Base-by-base conservation (phyloP, 2,113 vertebrate species). In the Rafetus swinhoei region DNA sequence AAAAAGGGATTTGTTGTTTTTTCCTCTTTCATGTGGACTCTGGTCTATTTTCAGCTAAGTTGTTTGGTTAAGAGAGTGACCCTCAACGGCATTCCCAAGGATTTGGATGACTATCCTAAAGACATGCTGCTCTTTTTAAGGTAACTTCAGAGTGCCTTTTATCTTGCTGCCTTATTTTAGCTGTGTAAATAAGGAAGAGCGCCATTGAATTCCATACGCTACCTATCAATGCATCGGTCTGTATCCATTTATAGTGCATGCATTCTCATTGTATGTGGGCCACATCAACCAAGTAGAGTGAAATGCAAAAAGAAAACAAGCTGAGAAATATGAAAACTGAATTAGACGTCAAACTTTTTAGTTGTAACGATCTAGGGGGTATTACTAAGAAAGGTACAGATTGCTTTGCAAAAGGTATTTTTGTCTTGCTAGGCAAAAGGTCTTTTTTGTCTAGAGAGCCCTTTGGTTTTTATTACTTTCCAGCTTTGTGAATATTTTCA, bases 71-170 rank as follows among this genome's bases (percentile, higher is more conserved):
- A 18, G 65, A 53, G 89, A 69, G 84, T 98, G 83, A 95, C 85
- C 0, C 88, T 93, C 57, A 52, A 74, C 0, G 95, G 96, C 0
- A 62, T 86, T 72, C 95, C 93, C 0, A 0, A 94, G 87, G 97
- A 98, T 83, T 91, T 96, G 79, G 95, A 97, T 3, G 60, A 4
- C 50, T 97, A 97, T 54, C 97, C 96, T 1, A 57, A 25, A 35
- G 97, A 97, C 1, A 52, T 98, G 9, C 6, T 97, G 84, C 90
- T 97, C 29, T 97, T 98, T 94, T 86, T 98, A 29, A 97, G 97
- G 97, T 98, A 90, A 80, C 55, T 10, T 1, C 27, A 32, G 50
- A 53, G 1, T 53, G 32, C 0, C 62, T 87, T 84, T 53, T 1
- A 0, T 24, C 1, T 1, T 32, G 3, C n/a, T 90, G 27, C n/a